Evolutionary conservation across 2,113 vertebrate genomes (phyloP).

Genomic region (Ciconia boyciana): DNA sequence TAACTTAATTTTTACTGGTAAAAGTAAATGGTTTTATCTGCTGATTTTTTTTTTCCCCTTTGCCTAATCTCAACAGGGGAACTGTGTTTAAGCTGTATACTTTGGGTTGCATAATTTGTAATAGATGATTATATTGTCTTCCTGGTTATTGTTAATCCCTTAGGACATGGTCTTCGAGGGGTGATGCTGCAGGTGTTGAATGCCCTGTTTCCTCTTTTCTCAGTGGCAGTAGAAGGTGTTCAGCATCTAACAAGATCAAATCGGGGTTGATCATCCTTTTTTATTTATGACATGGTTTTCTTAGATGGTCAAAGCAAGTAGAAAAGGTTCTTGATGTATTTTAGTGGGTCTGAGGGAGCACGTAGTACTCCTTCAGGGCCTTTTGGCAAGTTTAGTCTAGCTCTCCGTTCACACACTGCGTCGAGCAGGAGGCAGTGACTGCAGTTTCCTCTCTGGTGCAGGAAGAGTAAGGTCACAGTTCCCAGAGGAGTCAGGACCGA

Average conservation of each 20-base stretch:
- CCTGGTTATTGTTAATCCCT: constrained; percentile 35
- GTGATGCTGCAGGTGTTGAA: constrained; percentile 15
- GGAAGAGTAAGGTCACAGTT: not conserved
- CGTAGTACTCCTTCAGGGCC: not conserved
- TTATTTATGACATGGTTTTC: not conserved
- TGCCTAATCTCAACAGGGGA: not conserved
- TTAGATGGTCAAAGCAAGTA: not conserved
- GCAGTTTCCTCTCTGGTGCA: not conserved
- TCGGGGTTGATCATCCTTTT: not conserved
- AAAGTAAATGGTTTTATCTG: constrained; percentile 50
- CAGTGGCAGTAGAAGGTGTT: not conserved
- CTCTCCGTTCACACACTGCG: accelerated
- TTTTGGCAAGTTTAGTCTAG: not conserved
- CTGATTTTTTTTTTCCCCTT: not conserved
- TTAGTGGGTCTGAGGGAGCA: not conserved
- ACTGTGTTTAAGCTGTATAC: not conserved
- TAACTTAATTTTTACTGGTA: constrained; percentile 63
- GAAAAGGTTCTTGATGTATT: not conserved
- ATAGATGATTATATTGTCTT: constrained; percentile 43
- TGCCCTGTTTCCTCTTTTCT: not conserved
- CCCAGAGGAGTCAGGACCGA: not conserved
- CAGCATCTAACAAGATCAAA: not conserved
- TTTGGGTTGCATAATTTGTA: constrained; percentile 36
- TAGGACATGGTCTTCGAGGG: constrained; percentile 9
- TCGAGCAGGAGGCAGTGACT: not conserved